A percentile compares a stretch with the other conserved stretches of the same genome.
These are phyloP conservation scores for Python bivittatus DNA, from an alignment of 2,113 vertebrate species.

Conservation along the genomic window DNA sequence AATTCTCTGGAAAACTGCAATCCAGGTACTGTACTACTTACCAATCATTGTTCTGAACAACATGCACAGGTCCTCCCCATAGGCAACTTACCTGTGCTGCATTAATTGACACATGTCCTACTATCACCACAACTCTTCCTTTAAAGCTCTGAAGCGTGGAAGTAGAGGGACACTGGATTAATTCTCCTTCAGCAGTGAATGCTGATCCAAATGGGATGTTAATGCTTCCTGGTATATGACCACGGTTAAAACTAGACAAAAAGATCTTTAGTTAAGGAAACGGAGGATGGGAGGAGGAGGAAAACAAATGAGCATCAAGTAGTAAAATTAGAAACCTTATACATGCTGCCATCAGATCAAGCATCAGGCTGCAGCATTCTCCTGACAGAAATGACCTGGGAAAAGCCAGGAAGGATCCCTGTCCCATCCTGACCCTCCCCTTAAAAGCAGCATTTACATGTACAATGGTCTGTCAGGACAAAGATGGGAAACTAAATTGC, in stretches of 20 bases:
- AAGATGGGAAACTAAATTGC: not conserved
- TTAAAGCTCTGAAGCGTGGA: slow-evolving; percentile 83
- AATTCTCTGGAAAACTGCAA: not conserved
- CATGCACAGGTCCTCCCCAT: not conserved
- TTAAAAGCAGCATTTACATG: not conserved
- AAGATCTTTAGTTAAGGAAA: slow-evolving; percentile 73
- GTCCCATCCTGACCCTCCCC: not conserved
- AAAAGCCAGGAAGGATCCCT: not conserved
- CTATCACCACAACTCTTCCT: slow-evolving; percentile 91
- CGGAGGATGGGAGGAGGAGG: not conserved
- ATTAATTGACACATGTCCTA: slow-evolving; percentile 85
- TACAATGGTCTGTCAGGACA: not conserved
- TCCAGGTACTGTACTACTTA: not conserved
- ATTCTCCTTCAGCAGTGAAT: slow-evolving; percentile 85
- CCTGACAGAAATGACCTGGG: not conserved
- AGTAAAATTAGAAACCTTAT: not conserved
- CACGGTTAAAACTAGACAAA: slow-evolving; percentile 84
- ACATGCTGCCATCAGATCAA: not conserved
- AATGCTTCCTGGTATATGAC: slow-evolving; percentile 93
- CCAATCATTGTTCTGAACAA: not conserved
- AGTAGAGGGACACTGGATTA: slow-evolving; percentile 82
- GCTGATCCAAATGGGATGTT: slow-evolving; percentile 85
- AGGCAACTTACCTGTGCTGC: slow-evolving; percentile 79
- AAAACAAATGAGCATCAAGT: not conserved
- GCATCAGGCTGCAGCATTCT: not conserved